Base-by-base conservation (phyloP, 2,797 vertebrate species). In the Falco columbarius region DNA sequence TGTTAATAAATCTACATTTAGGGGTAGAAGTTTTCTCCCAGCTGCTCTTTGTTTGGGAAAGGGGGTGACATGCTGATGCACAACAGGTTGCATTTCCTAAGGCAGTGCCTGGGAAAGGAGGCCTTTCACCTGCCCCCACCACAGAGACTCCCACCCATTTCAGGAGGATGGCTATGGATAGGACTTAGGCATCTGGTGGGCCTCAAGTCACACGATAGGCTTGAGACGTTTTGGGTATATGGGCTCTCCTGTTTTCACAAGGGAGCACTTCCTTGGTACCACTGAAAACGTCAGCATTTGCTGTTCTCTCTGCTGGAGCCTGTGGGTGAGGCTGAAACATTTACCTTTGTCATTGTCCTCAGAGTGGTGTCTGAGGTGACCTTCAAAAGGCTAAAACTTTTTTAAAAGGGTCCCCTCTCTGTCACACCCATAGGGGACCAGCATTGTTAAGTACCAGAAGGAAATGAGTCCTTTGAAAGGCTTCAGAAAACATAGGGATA, bases 1-100 rank as follows among this genome's bases (percentile, higher is more conserved):
- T 95, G 95, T 93, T 95, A 97, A 96, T 96, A 95, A 96, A 96
- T 95, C 95, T 96, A 46, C 83, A 89, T 95, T 96, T 97, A 95
- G 81, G 92, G 92, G 68, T 86, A 90, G 90, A 79, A 67, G 20
- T 80, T 89, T 93, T 93, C 79, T 95, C 75, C 90, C 95, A 94
- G 89, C 93, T 97, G 93, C 61, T 89, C 68, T 94, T 85, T 94
- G 91, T 91, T 95, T 85, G 65, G 86, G 79, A 59, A 68, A 82
- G 72, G 46, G 70, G 66, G 83, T 72, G 74, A 66, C 58, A 10
- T 77, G 71, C 77, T 95, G 83, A 51, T 0, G 0, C 92, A 95
- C 89, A 96, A 97, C 95, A 96, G 88, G 95, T 97, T 74, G 94
- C 92, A 94, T 96, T 97, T 96, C 61, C 83, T 14, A 58, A 34